Evolutionary conservation across 2,113 vertebrate genomes (phyloP), one percentile per base, ranked within the genome.

Genomic region (Xenopus laevis): DNA sequence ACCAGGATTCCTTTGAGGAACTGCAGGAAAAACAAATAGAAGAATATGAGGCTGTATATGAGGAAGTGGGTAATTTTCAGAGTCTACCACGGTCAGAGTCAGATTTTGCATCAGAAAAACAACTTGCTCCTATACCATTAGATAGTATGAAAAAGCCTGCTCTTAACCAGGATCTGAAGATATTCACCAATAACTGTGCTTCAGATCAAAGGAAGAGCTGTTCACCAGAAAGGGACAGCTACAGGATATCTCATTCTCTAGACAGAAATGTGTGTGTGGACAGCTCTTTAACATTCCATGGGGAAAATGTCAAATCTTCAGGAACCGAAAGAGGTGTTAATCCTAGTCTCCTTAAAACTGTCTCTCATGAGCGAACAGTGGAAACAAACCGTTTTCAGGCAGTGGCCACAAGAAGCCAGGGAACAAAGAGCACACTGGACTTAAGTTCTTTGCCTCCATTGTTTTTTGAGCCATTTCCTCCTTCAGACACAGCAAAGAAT

Each of bases 11-110:
- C 9, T 85, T 94, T 6, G 93, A 95, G 74, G 95, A 97, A 78
- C 91, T 91, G 12, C 87, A 91, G 68, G 90, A 91, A 68, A 84
- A 83, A 63, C 84, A 86, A 61, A 59, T 79, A 0, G 85, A 74
- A 1, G 87, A 87, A 0, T 11, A 81, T 0, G 96, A 98, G 78
- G 96, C 96, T 0, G 91, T 99, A 30, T 99, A 98, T 0, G 97
- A 99, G 83, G 97, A 99, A 81, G 97, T 99, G 17, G 96, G 95
- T 7, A 94, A 92, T 84, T 97, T 97, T 12, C 86, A 92, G 0
- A 92, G 94, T 60, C 89, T 95, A 86, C 86, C 88, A 0, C 78
- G 88, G 0, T 88, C 91, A 50, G 92, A 92, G 1, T 81, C 92
- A 71, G 88, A 90, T 47, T 88, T 93, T 79, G 82, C 89, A 78